A percentile compares a stretch with the other conserved stretches of the same genome.
Evolutionary conservation across 2,888 invertebrate species (phyloP).

Genomic region (Steinernema carpocapsae): DNA sequence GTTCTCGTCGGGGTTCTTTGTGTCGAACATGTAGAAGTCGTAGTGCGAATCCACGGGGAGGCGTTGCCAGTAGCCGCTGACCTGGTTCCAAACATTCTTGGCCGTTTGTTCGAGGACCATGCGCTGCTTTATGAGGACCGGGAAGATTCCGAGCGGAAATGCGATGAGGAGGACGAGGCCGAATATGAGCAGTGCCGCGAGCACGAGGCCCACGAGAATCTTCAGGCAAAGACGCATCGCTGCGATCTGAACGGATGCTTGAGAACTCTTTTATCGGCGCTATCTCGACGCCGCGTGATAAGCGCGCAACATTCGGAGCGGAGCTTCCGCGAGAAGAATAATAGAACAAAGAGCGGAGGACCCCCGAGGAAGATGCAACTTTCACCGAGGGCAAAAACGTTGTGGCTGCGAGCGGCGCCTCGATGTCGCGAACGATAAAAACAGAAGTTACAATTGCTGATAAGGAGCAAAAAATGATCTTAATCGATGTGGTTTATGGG

Average conservation of each 20-base stretch:
- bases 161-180: constrained; percentile 37
- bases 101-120: neutral
- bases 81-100: constrained; percentile 17
- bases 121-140: constrained; percentile 14
- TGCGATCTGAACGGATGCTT: neutral
- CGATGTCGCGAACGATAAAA: neutral
- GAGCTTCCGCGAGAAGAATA: neutral
- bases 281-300: constrained; percentile 13
- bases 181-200: constrained; percentile 21
- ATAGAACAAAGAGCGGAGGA: neutral
- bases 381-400: constrained; percentile 5
- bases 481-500: neutral
- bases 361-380: constrained; percentile 13
- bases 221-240: constrained; percentile 29
- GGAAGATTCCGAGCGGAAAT: constrained; percentile 39
- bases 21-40: constrained; percentile 39
- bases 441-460: neutral
- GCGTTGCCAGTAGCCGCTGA: constrained; percentile 38
- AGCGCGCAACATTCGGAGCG: constrained; percentile 21
- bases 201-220: constrained; percentile 26
- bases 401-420: neutral
- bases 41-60: constrained; percentile 32
- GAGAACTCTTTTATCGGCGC: neutral
- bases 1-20: constrained; percentile 31
- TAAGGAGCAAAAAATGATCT: constrained; percentile 1